Base-by-base conservation (phyloP, 2,113 vertebrate species). In the Ibidorhyncha struthersii region DNA sequence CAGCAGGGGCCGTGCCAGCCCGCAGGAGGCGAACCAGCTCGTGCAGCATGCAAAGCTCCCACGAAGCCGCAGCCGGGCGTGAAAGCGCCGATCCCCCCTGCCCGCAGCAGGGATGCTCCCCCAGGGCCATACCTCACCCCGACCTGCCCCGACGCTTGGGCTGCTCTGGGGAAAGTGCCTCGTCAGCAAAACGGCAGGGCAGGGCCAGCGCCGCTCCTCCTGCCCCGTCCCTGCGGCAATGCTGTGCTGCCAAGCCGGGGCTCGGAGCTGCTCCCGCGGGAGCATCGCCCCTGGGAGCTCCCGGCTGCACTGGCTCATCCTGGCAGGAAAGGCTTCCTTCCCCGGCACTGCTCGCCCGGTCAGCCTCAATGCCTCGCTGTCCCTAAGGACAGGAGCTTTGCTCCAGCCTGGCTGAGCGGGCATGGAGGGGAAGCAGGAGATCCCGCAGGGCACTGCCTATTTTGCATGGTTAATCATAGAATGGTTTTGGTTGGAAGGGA, bases 261-360 rank as follows among this genome's bases (percentile, higher is more conserved):
- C 32, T 86, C 1, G 1, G 77, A 86, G 92, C 67, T 71, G 82
- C 78, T 95, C 77, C 71, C 0, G 2, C 0, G 0, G 0, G 14
- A 91, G 78, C 87, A 25, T 71, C 0, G 14, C 52, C 45, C 50
- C 73, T 6, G 19, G 92, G 30, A 84, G 78, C 78, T 76, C 43
- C 50, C 2, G 3, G 85, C 43, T 2, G 12, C 70, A 32, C 23
- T 0, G 1, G 76, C 32, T 77, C 79, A 26, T 20, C 77, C 83
- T 1, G 26, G 50, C 58, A 61, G 84, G 87, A 84, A 72, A 79
- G 12, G 59, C 7, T 74, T 83, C 90, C 83, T 86, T 30, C 50
- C 38, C 61, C 3, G 2, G 78, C 21, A 29, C 52, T 8, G 65
- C 72, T 47, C 1, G 0, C 29, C 38, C 0, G 0, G 22, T 5